phyloP scores from a whole-genome alignment of 2,113 vertebrate genomes.

The Amphiprion ocellaris region DNA sequence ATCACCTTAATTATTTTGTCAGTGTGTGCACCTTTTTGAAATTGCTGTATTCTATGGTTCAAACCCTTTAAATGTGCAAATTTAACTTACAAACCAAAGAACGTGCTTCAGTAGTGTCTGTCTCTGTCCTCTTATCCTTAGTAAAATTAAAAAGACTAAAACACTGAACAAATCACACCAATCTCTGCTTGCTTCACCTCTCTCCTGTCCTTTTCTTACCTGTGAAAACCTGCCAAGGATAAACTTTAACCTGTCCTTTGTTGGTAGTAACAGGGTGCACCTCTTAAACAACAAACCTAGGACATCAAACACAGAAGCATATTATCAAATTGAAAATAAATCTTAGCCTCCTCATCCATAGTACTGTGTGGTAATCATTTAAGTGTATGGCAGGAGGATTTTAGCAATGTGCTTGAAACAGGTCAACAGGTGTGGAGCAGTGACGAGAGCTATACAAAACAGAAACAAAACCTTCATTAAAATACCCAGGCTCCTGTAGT shows the following conservation, averaged over 20 bases:
- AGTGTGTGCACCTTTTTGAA: neutral
- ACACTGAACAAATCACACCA: no score
- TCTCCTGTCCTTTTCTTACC: constrained; percentile 77
- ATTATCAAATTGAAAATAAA: neutral
- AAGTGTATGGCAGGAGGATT: no score
- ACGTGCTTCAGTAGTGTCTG: no score
- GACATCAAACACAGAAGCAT: constrained; percentile 41
- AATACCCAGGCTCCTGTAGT: constrained; percentile 91
- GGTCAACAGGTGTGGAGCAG: neutral
- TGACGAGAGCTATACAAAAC: neutral
- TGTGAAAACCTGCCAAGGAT: constrained; percentile 85
- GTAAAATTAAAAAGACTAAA: neutral
- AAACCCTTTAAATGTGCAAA: neutral
- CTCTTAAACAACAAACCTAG: constrained; percentile 92
- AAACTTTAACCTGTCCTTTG: constrained; percentile 91
- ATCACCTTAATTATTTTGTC: neutral
- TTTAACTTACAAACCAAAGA: neutral
- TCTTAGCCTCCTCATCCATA: neutral
- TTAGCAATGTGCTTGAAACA: neutral
- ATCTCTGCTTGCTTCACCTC: neutral
- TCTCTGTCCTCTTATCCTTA: no score
- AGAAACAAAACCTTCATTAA: neutral
- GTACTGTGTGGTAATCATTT: neutral
- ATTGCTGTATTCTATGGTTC: neutral
- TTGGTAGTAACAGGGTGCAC: constrained; percentile 90